Evolutionary conservation across 2,888 invertebrate species (phyloP).

Genomic region (Ceraclea dissimilis): DNA sequence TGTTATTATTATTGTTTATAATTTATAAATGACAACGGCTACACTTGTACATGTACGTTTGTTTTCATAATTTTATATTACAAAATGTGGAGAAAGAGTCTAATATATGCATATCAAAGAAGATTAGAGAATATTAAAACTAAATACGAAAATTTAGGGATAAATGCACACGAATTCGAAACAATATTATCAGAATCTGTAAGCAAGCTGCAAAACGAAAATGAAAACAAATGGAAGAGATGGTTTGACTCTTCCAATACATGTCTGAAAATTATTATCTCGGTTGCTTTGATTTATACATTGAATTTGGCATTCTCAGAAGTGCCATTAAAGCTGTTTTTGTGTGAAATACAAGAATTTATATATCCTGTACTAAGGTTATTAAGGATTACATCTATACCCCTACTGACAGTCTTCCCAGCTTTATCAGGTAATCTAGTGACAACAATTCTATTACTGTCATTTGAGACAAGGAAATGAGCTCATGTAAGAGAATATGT

Average conservation of each 20-base stretch:
- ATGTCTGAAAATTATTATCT: no score
- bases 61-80: no score
- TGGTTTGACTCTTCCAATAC: no score
- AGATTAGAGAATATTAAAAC: slow-evolving; percentile 9
- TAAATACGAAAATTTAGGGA: slow-evolving; percentile 38
- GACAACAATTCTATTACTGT: no score
- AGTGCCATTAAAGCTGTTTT: slow-evolving; percentile 53
- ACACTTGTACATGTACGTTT: no score
- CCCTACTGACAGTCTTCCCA: slow-evolving; percentile 68
- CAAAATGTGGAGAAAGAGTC: slow-evolving; percentile 13
- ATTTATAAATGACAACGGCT: no score
- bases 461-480: no score
- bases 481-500: no score
- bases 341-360: slow-evolving; percentile 68
- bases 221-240: no score
- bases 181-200: slow-evolving; percentile 49
- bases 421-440: slow-evolving; percentile 53
- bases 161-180: slow-evolving; percentile 56
- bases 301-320: no score
- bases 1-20: no score
- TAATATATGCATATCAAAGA: slow-evolving; percentile 12
- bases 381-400: slow-evolving; percentile 65
- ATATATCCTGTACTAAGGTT: slow-evolving; percentile 75
- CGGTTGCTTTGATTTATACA: no score
- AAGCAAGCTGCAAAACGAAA: slow-evolving; percentile 37